phyloP scores from a whole-genome alignment of 2,888 invertebrate species.

The Caenorhabditis zanzibari region DNA sequence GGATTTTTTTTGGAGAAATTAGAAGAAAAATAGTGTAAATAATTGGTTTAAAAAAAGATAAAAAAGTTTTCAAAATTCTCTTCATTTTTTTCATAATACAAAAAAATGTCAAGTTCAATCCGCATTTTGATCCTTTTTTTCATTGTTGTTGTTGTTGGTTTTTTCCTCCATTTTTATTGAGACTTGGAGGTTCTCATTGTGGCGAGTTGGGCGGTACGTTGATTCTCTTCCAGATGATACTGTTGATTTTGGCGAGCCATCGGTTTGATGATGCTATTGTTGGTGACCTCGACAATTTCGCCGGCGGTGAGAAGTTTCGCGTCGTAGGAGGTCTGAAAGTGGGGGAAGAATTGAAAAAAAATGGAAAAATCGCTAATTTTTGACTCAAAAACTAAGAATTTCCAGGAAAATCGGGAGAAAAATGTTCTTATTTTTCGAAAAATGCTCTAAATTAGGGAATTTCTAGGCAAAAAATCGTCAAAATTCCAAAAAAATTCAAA shows the following conservation, averaged over 20 bases:
- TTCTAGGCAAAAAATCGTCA: no score
- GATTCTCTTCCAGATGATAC: slow-evolving; percentile 38
- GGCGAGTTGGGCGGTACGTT: slow-evolving; percentile 41
- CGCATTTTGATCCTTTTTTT: not conserved
- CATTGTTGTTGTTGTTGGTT: not conserved
- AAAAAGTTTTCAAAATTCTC: slow-evolving; percentile 3
- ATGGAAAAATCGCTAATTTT: no score
- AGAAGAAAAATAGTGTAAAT: not conserved
- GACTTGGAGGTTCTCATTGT: slow-evolving; percentile 52
- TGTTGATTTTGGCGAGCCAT: slow-evolving; percentile 61
- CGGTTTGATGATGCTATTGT: slow-evolving; percentile 41
- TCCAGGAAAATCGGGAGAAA: no score
- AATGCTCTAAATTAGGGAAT: no score
- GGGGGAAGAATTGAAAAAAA: no score
- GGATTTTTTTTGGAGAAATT: not conserved
- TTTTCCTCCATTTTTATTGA: not conserved
- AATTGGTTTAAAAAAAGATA: not conserved
- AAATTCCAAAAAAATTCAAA: no score
- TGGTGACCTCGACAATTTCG: slow-evolving; percentile 41
- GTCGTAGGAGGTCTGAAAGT: slow-evolving; percentile 46
- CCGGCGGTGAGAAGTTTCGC: slow-evolving; percentile 33
- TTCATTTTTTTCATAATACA: not conserved
- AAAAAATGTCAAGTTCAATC: no score
- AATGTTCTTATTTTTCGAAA: no score
- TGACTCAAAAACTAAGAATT: no score